These are phyloP conservation scores for Pandemis corylana DNA, from an alignment of 2,888 invertebrate genomes.

Conservation along the genomic window DNA sequence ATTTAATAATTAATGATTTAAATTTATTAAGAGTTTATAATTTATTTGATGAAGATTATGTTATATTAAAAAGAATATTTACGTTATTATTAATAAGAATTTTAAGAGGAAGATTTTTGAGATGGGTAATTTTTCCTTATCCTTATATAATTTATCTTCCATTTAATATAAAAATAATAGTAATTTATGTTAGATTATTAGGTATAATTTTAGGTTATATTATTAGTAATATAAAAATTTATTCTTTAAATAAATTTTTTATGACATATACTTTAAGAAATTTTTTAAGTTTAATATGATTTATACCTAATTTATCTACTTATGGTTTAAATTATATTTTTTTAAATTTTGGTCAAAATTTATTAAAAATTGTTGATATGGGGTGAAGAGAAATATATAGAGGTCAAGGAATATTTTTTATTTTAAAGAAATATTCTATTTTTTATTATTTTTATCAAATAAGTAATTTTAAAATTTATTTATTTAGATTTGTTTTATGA, in stretches of 20 bases:
- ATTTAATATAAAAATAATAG: slow-evolving; percentile 80
- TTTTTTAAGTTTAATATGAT: slow-evolving; percentile 79
- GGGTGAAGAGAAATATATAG: slow-evolving; percentile 80
- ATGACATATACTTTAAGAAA: slow-evolving; percentile 62
- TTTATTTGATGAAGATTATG: slow-evolving; percentile 78
- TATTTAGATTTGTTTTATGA: slow-evolving; percentile 76
- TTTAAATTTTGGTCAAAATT: slow-evolving; percentile 70
- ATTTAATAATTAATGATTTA: slow-evolving; percentile 78
- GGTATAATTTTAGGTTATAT: slow-evolving; percentile 72
- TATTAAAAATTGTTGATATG: slow-evolving; percentile 76
- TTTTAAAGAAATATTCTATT: slow-evolving; percentile 70
- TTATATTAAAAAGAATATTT: slow-evolving; percentile 79
- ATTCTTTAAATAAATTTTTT: slow-evolving; percentile 72
- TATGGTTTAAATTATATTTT: slow-evolving; percentile 75
- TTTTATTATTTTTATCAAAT: slow-evolving; percentile 70
- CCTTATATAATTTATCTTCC: slow-evolving; percentile 83
- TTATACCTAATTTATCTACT: slow-evolving; percentile 80
- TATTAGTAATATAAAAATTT: slow-evolving; percentile 73
- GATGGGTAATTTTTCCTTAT: slow-evolving; percentile 82
- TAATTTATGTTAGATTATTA: slow-evolving; percentile 77
- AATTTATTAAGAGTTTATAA: slow-evolving; percentile 78
- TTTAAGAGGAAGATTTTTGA: slow-evolving; percentile 82
- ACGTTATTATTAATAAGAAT: slow-evolving; percentile 80
- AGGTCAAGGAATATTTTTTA: slow-evolving; percentile 68
- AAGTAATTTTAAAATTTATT: slow-evolving; percentile 81